phyloP scores from a whole-genome alignment of 2,797 vertebrate genomes.

The Tapera naevia region DNA sequence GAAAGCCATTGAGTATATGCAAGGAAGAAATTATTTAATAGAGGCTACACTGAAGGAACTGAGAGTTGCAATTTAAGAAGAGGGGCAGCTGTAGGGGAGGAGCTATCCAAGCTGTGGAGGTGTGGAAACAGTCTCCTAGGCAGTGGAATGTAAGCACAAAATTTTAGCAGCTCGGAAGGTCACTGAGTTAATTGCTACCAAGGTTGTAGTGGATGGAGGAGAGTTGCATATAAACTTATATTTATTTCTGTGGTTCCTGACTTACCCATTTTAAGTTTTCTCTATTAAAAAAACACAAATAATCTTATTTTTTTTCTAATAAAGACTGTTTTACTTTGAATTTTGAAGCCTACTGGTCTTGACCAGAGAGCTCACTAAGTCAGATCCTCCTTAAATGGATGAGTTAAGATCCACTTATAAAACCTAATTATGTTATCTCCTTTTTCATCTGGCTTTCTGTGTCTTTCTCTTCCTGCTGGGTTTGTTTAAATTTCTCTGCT shows the following conservation, averaged over 20 bases:
- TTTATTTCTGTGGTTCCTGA: background rate
- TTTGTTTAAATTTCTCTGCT: background rate
- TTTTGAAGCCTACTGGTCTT: background rate
- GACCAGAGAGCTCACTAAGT: background rate
- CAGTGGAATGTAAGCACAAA: constrained; percentile 35
- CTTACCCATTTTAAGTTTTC: background rate
- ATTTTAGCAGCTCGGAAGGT: constrained; percentile 51
- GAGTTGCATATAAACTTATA: background rate
- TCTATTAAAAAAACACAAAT: background rate
- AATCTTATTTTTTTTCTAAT: background rate
- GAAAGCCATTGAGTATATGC: background rate
- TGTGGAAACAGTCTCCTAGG: constrained; percentile 41
- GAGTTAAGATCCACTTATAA: background rate
- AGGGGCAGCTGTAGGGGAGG: constrained; percentile 33
- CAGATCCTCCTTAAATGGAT: background rate
- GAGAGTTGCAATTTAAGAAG: constrained; percentile 51
- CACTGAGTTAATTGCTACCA: background rate
- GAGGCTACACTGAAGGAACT: background rate
- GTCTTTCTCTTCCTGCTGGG: background rate
- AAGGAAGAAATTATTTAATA: background rate
- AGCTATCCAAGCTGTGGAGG: background rate
- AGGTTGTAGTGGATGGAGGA: background rate
- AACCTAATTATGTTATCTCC: background rate
- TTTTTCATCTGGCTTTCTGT: background rate
- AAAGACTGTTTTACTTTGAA: background rate